These are phyloP conservation scores for Zaprionus camerounensis DNA, from an alignment of 1,140 invertebrate genomes.

Conservation along the genomic window DNA sequence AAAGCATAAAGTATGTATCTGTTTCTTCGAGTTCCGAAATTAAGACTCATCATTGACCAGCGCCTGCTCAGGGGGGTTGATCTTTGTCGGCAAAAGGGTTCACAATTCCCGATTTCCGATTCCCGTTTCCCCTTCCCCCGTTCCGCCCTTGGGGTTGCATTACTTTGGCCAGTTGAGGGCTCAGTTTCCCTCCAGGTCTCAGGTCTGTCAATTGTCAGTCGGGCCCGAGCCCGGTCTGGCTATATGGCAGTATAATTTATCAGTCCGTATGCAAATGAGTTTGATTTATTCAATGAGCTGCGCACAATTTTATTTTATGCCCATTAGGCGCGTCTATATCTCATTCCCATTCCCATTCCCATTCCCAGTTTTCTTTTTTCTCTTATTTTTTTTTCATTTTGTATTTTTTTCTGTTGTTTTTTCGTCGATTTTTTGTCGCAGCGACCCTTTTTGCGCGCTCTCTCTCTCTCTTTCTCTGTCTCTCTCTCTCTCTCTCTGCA, in stretches of 20 bases:
- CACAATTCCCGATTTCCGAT: not conserved
- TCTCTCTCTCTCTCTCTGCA: not conserved
- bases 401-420: not conserved
- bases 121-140: no score
- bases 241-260: conserved; percentile 72
- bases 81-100: conserved; percentile 22
- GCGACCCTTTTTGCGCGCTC: not conserved
- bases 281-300: conserved; percentile 83
- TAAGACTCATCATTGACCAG: conserved; percentile 22
- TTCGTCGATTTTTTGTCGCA: not conserved
- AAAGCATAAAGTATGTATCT: not conserved
- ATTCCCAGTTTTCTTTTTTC: conserved; percentile 1
- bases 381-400: conserved; percentile 15
- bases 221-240: conserved; percentile 42
- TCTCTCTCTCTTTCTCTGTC: no score
- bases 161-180: conserved; percentile 32
- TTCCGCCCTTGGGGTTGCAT: conserved; percentile 42
- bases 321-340: conserved; percentile 43
- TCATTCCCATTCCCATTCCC: not conserved
- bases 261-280: conserved; percentile 82
- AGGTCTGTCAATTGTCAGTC: conserved; percentile 70
- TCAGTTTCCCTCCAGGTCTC: conserved; percentile 20
- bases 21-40: not conserved
- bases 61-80: not conserved
- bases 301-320: conserved; percentile 66